Evolutionary conservation across 2,113 vertebrate species (phyloP).

Genomic region (Apodemus speciosus): DNA sequence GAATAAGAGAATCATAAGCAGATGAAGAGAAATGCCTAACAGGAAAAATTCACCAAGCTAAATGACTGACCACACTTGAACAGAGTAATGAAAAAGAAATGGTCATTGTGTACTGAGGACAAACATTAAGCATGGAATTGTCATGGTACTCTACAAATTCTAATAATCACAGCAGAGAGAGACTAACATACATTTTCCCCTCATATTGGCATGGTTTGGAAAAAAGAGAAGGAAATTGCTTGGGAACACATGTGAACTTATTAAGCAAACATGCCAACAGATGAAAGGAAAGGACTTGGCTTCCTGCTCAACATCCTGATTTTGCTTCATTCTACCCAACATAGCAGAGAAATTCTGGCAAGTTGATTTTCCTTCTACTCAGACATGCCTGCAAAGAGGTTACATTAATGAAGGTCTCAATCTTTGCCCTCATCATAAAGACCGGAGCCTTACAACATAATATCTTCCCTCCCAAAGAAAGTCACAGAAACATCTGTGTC

Average conservation of each 20-base stretch:
- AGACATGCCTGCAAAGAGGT: slow-evolving; percentile 96
- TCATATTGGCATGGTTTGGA: background rate
- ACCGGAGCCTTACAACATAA: background rate
- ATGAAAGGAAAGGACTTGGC: slow-evolving; percentile 92
- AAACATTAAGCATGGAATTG: background rate
- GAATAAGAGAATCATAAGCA: background rate
- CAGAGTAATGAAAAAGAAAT: background rate
- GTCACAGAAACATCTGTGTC: background rate
- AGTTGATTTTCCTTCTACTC: slow-evolving; percentile 96
- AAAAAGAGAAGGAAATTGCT: background rate
- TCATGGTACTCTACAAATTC: background rate
- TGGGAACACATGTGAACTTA: slow-evolving; percentile 76
- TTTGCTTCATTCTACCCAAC: slow-evolving; percentile 91
- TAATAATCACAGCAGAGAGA: background rate
- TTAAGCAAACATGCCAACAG: slow-evolving; percentile 93
- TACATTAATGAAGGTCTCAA: background rate
- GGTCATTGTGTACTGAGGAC: background rate
- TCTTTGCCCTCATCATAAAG: background rate
- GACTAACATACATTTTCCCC: background rate
- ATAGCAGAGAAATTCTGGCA: slow-evolving; percentile 99
- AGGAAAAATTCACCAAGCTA: background rate
- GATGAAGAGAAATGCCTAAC: background rate
- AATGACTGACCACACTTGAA: background rate
- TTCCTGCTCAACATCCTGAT: slow-evolving; percentile 93
- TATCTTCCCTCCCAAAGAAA: background rate